Base-by-base conservation (phyloP, 2,888 invertebrate species). In the Allygus modestus region DNA sequence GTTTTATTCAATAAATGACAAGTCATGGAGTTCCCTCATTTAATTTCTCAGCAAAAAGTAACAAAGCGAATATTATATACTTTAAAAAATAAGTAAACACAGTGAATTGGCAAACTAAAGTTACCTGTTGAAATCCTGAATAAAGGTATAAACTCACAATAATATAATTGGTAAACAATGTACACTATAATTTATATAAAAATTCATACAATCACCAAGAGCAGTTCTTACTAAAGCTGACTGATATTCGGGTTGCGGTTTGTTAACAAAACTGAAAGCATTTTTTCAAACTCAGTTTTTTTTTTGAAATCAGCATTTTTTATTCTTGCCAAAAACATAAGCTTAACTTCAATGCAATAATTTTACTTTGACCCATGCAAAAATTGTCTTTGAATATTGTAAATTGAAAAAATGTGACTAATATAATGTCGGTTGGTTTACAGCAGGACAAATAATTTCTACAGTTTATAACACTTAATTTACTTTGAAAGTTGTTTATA, bases 21-120 rank as follows among this genome's bases (percentile, higher is more conserved):
- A n/a, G 2, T 20, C 7, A 0, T 65, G 65, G 73, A 77, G 75
- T 77, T 77, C 75, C 75, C 75, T 77, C 75, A 73, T 77, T 77
- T 77, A 77, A 77, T 77, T 77, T 77, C 75, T 77, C 75, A 77
- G 75, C 75, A 77, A 77, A 77, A 77, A 77, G 75, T 77, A 77
- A 77, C 75, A 77, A 77, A 77, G 75, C 75, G 31, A 46, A 77
- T 41, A 77, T 77, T 46, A 77, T 77, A 77, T 46, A 71, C 31
- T 71, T 71, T 71, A 41, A 71, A 65, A 54, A 28, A 71, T 71
- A 71, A 71, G 71, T 71, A 71, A 65, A 71, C 41, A 71, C 41
- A 41, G 37, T 71, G 41, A 41, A 41, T 28, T 41, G 41, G 71
- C 71, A 37, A 71, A 71, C 71, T 71, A 23, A 41, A 41, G 71